Percentiles rank a stretch among this genome's conserved stretches.
Conservation (phyloP, 1,140 invertebrate genomes). For the Pinna nobilis region DNA sequence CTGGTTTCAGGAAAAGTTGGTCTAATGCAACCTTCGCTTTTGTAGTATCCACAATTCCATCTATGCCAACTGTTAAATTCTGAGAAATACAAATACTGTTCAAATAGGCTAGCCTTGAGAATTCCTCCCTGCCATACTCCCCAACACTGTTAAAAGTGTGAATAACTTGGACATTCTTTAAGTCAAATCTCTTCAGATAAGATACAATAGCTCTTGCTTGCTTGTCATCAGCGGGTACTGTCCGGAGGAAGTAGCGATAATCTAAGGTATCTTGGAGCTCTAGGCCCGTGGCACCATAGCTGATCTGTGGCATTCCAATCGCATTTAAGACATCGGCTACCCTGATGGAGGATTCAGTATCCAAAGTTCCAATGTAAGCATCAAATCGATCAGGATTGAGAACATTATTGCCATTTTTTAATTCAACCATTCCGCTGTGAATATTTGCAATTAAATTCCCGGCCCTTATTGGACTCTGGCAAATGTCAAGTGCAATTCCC, state of each 20-base stretch:
- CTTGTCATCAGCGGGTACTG: slow-evolving; percentile 89
- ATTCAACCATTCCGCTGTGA: slow-evolving; percentile 58
- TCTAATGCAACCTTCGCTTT: slow-evolving; percentile 58
- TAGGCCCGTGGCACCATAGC: slow-evolving; percentile 84
- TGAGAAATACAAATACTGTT: slow-evolving; percentile 68
- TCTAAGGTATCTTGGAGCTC: slow-evolving; percentile 53
- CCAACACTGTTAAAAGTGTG: slow-evolving; percentile 62
- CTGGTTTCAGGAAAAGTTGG: slow-evolving; percentile 74
- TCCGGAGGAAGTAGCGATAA: slow-evolving; percentile 86
- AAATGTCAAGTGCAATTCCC: slow-evolving; percentile 65
- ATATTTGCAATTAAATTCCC: slow-evolving; percentile 70
- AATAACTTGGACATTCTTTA: slow-evolving; percentile 67
- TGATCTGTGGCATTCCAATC: slow-evolving; percentile 84
- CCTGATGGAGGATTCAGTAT: slow-evolving; percentile 82
- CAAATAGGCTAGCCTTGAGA: slow-evolving; percentile 58
- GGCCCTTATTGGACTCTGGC: slow-evolving; percentile 64
- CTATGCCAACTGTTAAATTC: slow-evolving; percentile 57
- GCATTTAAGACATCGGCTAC: slow-evolving; percentile 81
- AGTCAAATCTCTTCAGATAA: slow-evolving; percentile 62
- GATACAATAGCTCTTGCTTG: slow-evolving; percentile 84
- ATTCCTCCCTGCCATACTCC: slow-evolving; percentile 57
- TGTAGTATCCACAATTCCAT: slow-evolving; percentile 46
- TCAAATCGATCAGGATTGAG: slow-evolving; percentile 60
- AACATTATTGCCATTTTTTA: slow-evolving; percentile 35
- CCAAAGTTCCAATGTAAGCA: slow-evolving; percentile 68